These are phyloP conservation scores for Kryphioiulus occultus DNA, from an alignment of 2,888 invertebrate species.

Conservation along the genomic window DNA sequence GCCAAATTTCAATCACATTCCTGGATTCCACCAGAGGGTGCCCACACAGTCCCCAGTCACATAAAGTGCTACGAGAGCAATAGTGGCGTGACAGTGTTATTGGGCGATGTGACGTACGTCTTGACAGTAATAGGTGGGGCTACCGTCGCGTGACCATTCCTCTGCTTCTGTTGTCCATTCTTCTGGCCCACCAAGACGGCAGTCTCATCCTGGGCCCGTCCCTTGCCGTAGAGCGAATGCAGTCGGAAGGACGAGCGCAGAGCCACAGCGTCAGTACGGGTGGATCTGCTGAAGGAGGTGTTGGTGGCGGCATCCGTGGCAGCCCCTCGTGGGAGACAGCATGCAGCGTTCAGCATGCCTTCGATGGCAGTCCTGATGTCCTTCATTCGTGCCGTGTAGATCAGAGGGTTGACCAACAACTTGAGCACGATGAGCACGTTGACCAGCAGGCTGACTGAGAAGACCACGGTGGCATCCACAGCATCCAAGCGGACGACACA, in stretches of 20 bases:
- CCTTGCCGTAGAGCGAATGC: constrained; percentile 46
- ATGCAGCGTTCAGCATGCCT: constrained; percentile 52
- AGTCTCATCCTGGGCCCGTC: not conserved
- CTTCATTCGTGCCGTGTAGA: constrained; percentile 72
- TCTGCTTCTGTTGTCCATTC: not conserved
- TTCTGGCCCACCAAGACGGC: constrained; percentile 50
- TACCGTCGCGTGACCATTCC: not conserved
- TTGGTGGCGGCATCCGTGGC: not conserved
- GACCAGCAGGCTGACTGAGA: constrained; percentile 58
- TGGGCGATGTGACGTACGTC: not conserved
- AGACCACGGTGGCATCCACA: constrained; percentile 53
- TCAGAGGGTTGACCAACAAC: constrained; percentile 71
- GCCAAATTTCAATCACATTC: no score
- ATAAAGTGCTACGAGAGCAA: not conserved
- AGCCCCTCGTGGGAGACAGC: not conserved
- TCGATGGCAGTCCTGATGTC: constrained; percentile 67
- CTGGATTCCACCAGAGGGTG: no score
- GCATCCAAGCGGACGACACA: constrained; percentile 60
- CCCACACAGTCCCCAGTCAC: no score
- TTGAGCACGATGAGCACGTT: constrained; percentile 71
- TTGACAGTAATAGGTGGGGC: not conserved
- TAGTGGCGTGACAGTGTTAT: not conserved
- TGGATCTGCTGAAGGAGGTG: constrained; percentile 51
- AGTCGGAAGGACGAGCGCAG: constrained; percentile 49
- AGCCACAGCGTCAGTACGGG: constrained; percentile 46